Percentiles rank a stretch among this genome's conserved stretches.
Evolutionary conservation across 2,888 invertebrate species (phyloP).

Genomic region (Eupithecia inturbata): DNA sequence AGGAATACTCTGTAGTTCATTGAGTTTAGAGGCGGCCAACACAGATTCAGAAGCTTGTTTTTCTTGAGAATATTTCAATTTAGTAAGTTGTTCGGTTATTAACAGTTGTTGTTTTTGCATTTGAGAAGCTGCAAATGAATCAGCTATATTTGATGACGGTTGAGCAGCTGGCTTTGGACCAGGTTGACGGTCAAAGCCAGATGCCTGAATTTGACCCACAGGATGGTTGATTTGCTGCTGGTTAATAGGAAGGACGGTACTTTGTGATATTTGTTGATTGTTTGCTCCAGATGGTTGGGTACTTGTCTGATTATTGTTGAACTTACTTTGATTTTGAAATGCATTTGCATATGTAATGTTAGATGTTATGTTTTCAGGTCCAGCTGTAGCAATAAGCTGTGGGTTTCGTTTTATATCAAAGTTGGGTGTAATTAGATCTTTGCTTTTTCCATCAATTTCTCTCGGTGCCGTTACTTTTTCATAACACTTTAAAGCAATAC

Average conservation of each 20-base stretch:
- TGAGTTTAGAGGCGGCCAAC: slow-evolving; percentile 66
- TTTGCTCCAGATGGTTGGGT: slow-evolving; percentile 52
- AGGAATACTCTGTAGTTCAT: slow-evolving; percentile 58
- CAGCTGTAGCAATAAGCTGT: slow-evolving; percentile 41
- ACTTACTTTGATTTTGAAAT: slow-evolving; percentile 57
- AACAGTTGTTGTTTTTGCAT: slow-evolving; percentile 55
- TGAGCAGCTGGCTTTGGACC: slow-evolving; percentile 49
- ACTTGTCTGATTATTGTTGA: slow-evolving; percentile 50
- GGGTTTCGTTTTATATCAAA: slow-evolving; percentile 40
- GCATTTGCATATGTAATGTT: slow-evolving; percentile 44
- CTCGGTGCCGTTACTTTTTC: slow-evolving; percentile 56
- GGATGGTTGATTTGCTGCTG: slow-evolving; percentile 53
- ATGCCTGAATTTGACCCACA: slow-evolving; percentile 50
- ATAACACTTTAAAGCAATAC: slow-evolving; percentile 51
- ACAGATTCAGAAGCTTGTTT: slow-evolving; percentile 72
- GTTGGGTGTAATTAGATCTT: slow-evolving; percentile 42
- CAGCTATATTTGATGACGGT: slow-evolving; percentile 52
- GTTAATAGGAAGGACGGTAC: slow-evolving; percentile 48
- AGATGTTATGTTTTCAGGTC: slow-evolving; percentile 40
- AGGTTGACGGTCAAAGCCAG: slow-evolving; percentile 57
- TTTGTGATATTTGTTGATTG: slow-evolving; percentile 57
- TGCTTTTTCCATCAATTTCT: slow-evolving; percentile 47
- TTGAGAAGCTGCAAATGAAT: slow-evolving; percentile 56
- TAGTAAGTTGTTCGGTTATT: slow-evolving; percentile 58
- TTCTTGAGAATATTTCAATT: slow-evolving; percentile 66